phyloP scores from a whole-genome alignment of 2,888 invertebrate species.

The Nomada ferruginata region DNA sequence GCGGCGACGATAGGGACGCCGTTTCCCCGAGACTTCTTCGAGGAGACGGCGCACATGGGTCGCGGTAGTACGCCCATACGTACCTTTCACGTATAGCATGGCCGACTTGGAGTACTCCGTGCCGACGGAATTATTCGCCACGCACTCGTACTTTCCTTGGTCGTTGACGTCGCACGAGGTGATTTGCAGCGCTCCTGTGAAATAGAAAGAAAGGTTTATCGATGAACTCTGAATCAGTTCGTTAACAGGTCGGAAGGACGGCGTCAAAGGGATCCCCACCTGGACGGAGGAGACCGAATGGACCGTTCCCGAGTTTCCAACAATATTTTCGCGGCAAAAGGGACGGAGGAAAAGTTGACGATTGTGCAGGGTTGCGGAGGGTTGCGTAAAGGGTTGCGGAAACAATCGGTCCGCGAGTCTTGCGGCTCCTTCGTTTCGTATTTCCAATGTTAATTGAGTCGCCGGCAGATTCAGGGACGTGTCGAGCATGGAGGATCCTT shows the following conservation, averaged over 20 bases:
- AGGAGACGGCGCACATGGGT: too few species aligned
- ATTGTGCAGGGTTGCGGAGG: neutral
- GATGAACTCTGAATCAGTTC: constrained; percentile 5
- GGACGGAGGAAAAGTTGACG: too few species aligned
- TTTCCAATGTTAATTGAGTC: constrained; percentile 75
- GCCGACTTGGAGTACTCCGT: constrained; percentile 96
- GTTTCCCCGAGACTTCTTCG: neutral
- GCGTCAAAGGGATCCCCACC: neutral
- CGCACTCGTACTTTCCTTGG: constrained; percentile 98
- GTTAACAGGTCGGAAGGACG: constrained; percentile 16
- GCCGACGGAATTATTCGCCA: constrained; percentile 96
- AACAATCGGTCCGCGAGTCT: constrained; percentile 13
- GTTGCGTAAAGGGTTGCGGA: neutral
- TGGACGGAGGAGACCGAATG: neutral
- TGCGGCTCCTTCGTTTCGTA: constrained; percentile 49
- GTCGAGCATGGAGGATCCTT: constrained; percentile 22
- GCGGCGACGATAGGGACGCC: constrained; percentile 4
- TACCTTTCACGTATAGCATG: constrained; percentile 96
- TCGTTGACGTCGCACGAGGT: constrained; percentile 95
- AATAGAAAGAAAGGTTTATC: neutral
- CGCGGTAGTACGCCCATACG: constrained; percentile 62
- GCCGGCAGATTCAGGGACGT: constrained; percentile 47
- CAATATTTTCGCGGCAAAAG: too few species aligned
- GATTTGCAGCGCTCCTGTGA: constrained; percentile 93
- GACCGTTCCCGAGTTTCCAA: too few species aligned